Percentiles rank a stretch among this genome's conserved stretches.
These are phyloP conservation scores for Ecdyonurus torrentis DNA, from an alignment of 2,888 invertebrate genomes.

Conservation along the genomic window DNA sequence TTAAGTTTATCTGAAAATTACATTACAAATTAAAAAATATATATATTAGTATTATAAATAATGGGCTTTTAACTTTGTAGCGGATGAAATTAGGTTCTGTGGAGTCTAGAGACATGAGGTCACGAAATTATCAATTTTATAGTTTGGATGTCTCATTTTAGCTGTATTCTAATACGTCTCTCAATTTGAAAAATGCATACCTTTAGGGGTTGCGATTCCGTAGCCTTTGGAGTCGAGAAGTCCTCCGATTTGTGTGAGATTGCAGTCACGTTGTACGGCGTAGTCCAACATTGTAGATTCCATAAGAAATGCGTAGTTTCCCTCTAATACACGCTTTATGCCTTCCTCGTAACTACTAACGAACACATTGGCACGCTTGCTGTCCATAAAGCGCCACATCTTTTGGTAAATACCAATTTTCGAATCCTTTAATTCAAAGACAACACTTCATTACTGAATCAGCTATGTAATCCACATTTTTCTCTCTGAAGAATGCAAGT, in stretches of 20 bases:
- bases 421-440: conserved; percentile 62
- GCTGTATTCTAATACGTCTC: no score
- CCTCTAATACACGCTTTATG: conserved; percentile 64
- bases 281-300: conserved; percentile 97
- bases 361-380: conserved; percentile 59
- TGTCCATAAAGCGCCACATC: conserved; percentile 94
- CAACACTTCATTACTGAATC: no score
- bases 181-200: conserved; percentile 29
- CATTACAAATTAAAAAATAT: no score
- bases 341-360: conserved; percentile 86
- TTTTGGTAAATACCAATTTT: conserved; percentile 79
- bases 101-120: no score
- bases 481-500: no score
- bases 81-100: no score
- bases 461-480: no score
- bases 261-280: conserved; percentile 85
- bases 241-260: conserved; percentile 93
- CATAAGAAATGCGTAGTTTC: conserved; percentile 95
- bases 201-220: conserved; percentile 92
- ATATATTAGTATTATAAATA: no score
- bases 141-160: no score
- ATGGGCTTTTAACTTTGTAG: no score
- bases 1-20: no score
- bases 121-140: no score
- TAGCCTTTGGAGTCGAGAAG: conserved; percentile 72